Evolutionary conservation across 37 sponge, comb jelly and placozoan species (phyloP), one percentile per base, ranked within the genome.

Genomic region (Hexactinellida sp.): DNA sequence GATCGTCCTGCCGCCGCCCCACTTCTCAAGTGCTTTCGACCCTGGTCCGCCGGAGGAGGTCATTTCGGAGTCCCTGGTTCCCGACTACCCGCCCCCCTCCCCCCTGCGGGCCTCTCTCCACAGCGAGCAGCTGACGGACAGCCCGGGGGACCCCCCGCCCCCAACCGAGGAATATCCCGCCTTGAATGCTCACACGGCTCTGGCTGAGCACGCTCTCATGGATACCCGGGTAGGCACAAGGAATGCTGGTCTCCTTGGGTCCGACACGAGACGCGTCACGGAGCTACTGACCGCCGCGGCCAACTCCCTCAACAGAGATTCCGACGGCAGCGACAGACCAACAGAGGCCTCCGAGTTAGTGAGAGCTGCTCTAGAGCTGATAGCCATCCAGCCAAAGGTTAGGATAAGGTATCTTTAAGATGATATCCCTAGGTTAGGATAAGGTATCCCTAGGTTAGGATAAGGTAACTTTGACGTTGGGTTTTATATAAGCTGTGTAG

Each of bases 241-340:
- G 76, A 63, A 7, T 63, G 76, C 76, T 21, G 47, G 13, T 5
- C 9, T 47, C 16, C 52, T 16, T 47, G 76, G 34, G 25, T 10
- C 3, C 32, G 13, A n/a, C 28, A 63, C 76, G 34, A 23, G 34
- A 10, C 21, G 76, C 5, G 28, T 63, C 3, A 23, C 76, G 5
- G 76, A 63, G 76, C 76, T 63, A 10, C 34, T 63, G 76, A 63
- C 76, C 28, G 76, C 76, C 34, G 76, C 76, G 34, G 76, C 76
- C 5, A 63, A 63, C 76, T 63, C 76, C 13, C 76, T 63, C 19
- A 63, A 63, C 34, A n/a, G 34, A 63, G 76, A 63, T 21, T 41
- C 47, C 47, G n/a, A n/a, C n/a, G 52, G 52, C 13, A 47, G 13
- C 16, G 52, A 47, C 16, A 47, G 52, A 47, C 52, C 52, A 16